A percentile compares a stretch with the other conserved stretches of the same genome.
Evolutionary conservation across 2,113 vertebrate species (phyloP).

Genomic region (Callipepla squamata): DNA sequence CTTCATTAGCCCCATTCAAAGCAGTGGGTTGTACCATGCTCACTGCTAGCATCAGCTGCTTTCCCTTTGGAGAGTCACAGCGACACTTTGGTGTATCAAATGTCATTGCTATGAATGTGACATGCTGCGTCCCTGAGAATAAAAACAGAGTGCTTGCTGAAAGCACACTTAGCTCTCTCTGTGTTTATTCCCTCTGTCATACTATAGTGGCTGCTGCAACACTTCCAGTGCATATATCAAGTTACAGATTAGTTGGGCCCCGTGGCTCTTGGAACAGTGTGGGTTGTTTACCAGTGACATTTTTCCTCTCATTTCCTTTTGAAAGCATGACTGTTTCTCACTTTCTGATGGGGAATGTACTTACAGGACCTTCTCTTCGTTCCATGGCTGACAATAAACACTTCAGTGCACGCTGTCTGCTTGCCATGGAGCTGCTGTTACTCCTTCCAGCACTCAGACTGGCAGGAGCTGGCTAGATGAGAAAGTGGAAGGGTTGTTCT

Average conservation of each 20-base stretch:
- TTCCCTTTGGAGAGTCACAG: not conserved
- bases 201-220: not conserved
- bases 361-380: conserved; percentile 30
- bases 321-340: conserved; percentile 49
- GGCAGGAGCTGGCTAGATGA: not conserved
- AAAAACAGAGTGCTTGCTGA: not conserved
- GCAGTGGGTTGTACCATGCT: accelerated
- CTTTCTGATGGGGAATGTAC: conserved; percentile 32
- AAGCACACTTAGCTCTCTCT: not conserved
- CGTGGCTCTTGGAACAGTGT: conserved; percentile 29
- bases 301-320: conserved; percentile 66
- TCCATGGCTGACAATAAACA: not conserved
- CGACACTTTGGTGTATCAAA: not conserved
- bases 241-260: conserved; percentile 44
- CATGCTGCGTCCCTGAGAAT: conserved; percentile 1
- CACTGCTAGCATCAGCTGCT: accelerated
- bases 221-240: not conserved
- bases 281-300: conserved; percentile 64
- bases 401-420: not conserved
- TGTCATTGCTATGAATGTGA: not conserved
- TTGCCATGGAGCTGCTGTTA: accelerated
- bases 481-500: not conserved
- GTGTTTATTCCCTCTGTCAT: not conserved
- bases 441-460: not conserved
- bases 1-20: accelerated